Evolutionary conservation across 1,140 invertebrate species (phyloP).

Genomic region (Drosophila grimshawi): DNA sequence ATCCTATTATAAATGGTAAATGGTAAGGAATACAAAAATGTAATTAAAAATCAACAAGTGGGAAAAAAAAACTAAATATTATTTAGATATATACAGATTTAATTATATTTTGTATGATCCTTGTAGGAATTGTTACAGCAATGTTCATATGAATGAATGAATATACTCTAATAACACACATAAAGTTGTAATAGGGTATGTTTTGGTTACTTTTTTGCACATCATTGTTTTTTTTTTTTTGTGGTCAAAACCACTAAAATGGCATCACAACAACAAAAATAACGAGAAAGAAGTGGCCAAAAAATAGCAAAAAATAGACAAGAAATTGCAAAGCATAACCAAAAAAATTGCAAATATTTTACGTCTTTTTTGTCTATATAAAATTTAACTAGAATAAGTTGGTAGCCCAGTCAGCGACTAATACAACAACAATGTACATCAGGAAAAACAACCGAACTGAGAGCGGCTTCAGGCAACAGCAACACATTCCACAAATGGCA

Average conservation of each 20-base stretch:
- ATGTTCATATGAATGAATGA: no score
- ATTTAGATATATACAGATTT: no score
- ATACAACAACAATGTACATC: conserved; percentile 20
- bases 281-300: conserved; percentile 26
- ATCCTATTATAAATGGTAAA: no score
- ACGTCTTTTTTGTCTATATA: conserved; percentile 40
- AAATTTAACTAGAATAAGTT: conserved; percentile 44
- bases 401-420: conserved; percentile 9
- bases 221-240: conserved; percentile 34
- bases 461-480: conserved; percentile 16
- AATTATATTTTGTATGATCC: no score
- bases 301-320: conserved; percentile 43
- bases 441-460: conserved; percentile 8
- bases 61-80: no score
- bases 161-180: no score
- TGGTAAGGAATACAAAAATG: no score
- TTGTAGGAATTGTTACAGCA: no score
- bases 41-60: no score
- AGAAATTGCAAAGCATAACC: conserved; percentile 11
- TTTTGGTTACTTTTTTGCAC: not conserved
- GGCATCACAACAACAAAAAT: conserved; percentile 58
- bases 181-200: conserved; percentile 7
- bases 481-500: conserved; percentile 43
- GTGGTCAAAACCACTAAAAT: conserved; percentile 71
- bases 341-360: conserved; percentile 36